Percentiles rank a stretch among this genome's conserved stretches.
Evolutionary conservation across 2,113 vertebrate genomes (phyloP).

Genomic region (Entosphenus tridentatus): DNA sequence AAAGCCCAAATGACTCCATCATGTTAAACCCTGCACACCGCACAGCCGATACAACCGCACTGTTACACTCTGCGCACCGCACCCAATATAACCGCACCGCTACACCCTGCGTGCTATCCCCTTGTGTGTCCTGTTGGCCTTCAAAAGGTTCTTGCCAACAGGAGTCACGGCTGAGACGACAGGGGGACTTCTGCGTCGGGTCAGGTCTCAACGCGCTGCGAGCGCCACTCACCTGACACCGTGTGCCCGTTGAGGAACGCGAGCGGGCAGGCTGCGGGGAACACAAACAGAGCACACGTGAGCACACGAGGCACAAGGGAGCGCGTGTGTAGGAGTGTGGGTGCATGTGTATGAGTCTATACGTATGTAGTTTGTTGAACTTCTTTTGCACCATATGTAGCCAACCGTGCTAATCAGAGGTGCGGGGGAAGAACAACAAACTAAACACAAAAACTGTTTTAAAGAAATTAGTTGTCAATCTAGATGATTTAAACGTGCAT

Average conservation of each 20-base stretch:
- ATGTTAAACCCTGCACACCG: slow-evolving; percentile 60
- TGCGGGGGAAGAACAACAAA: not conserved
- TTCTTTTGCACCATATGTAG: not conserved
- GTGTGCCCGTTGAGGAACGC: slow-evolving; percentile 89
- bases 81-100: not conserved
- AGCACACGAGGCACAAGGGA: not conserved
- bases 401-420: not conserved
- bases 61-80: slow-evolving; percentile 29
- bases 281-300: slow-evolving; percentile 10
- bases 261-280: slow-evolving; percentile 56
- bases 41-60: not conserved
- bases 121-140: not conserved
- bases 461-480: too few species aligned
- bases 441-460: too few species aligned
- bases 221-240: slow-evolving; percentile 44
- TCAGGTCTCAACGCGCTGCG: too few species aligned
- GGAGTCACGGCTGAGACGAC: not conserved
- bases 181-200: not conserved
- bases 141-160: not conserved
- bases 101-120: not conserved
- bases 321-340: not conserved
- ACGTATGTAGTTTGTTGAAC: not conserved
- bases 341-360: not conserved
- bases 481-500: too few species aligned
- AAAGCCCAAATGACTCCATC: slow-evolving; percentile 76